phyloP scores from a whole-genome alignment of 2,113 vertebrate species.

The Myrmophylax atrothorax region DNA sequence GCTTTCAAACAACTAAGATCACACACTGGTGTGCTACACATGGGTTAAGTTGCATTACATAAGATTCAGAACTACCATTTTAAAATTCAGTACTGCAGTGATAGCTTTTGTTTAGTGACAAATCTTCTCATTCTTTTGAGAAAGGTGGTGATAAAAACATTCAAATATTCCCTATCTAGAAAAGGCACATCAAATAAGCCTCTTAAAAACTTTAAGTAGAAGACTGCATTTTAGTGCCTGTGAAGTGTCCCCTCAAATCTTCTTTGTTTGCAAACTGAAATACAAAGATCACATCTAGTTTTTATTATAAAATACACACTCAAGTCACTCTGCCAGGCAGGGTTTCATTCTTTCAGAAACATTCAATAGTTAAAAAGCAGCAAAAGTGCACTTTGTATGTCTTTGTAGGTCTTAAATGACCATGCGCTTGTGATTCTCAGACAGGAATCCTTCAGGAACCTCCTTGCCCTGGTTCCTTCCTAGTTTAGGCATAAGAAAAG shows the following conservation, averaged over 20 bases:
- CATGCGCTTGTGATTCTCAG: not conserved
- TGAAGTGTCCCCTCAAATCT: not conserved
- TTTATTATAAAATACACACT: not conserved
- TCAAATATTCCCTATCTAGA: not conserved
- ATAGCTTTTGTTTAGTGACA: not conserved
- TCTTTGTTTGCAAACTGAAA: not conserved
- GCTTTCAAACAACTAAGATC: not conserved
- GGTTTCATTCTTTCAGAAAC: not conserved
- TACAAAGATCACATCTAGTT: not conserved
- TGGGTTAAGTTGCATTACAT: not conserved
- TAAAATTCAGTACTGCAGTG: not conserved
- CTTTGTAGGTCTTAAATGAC: not conserved
- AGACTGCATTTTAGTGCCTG: not conserved
- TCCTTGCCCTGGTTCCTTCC: not conserved
- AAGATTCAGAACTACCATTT: not conserved
- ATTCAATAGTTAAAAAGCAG: not conserved
- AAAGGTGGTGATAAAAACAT: not conserved
- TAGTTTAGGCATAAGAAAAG: not conserved
- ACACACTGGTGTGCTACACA: not conserved
- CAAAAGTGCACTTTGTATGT: not conserved
- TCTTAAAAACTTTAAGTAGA: not conserved
- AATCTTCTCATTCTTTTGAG: not conserved
- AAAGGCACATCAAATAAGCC: not conserved
- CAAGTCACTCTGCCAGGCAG: not conserved
- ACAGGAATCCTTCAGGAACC: not conserved